These are phyloP conservation scores for Scaptomyza caliginosa DNA, from an alignment of 2,888 invertebrate genomes.

Conservation along the genomic window DNA sequence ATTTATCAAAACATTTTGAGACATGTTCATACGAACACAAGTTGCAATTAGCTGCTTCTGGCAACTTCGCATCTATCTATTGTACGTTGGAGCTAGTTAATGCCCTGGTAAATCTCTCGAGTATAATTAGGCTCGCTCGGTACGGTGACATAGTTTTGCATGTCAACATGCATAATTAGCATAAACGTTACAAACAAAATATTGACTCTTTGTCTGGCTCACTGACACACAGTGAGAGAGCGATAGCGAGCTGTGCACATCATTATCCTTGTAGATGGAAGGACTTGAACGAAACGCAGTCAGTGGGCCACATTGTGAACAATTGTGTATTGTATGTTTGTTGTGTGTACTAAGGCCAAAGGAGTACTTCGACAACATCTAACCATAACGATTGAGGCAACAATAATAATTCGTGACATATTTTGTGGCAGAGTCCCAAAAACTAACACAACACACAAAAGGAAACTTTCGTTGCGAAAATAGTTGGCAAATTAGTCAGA, in stretches of 20 bases:
- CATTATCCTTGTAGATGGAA: constrained; percentile 36
- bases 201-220: constrained; percentile 62
- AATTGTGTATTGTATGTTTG: constrained; percentile 4
- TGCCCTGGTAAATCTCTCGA: constrained; percentile 51
- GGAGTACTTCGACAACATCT: neutral
- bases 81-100: constrained; percentile 26
- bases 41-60: neutral
- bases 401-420: constrained; percentile 68
- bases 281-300: constrained; percentile 13
- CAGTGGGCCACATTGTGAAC: constrained; percentile 32
- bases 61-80: neutral
- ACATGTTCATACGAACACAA: neutral
- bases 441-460: constrained; percentile 50
- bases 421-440: constrained; percentile 48
- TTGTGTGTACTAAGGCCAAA: constrained; percentile 2
- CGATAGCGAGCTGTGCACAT: constrained; percentile 32
- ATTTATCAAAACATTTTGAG: neutral
- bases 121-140: constrained; percentile 65
- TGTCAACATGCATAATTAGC: constrained; percentile 77
- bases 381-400: constrained; percentile 36
- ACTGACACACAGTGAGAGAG: constrained; percentile 24
- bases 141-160: constrained; percentile 64
- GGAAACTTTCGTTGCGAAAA: constrained; percentile 55
- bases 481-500: constrained; percentile 71
- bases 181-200: constrained; percentile 72